Evolutionary conservation across 2,113 vertebrate genomes (phyloP).

Genomic region (Grammomys surdaster): DNA sequence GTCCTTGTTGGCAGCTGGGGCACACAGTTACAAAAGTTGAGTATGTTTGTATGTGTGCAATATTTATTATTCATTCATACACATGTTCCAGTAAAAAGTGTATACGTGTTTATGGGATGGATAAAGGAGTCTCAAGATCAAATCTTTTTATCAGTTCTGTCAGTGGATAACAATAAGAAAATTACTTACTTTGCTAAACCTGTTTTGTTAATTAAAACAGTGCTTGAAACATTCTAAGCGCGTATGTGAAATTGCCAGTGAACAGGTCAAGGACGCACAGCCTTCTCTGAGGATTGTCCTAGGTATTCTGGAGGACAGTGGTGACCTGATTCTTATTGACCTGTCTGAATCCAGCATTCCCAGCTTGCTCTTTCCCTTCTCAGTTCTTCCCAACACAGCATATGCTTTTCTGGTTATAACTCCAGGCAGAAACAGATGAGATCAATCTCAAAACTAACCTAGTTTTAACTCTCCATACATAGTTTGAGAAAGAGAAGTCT

Average conservation of each 20-base stretch:
- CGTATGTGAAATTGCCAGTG: background rate
- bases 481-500: slow-evolving; percentile 14
- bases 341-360: background rate
- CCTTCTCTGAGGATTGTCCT: background rate
- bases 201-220: slow-evolving; percentile 40
- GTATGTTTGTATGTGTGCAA: background rate
- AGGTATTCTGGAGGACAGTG: background rate
- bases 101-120: background rate
- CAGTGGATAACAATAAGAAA: slow-evolving; percentile 11
- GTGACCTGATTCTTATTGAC: background rate
- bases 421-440: background rate
- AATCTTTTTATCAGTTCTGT: background rate
- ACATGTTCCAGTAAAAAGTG: background rate
- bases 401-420: slow-evolving; percentile 1
- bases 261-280: background rate
- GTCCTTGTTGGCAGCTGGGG: background rate
- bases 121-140: background rate
- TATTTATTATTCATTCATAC: background rate
- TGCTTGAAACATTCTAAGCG: background rate
- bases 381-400: background rate
- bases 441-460: slow-evolving; percentile 19
- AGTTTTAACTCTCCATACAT: background rate
- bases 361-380: slow-evolving; percentile 36
- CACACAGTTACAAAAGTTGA: slow-evolving; percentile 9
- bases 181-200: background rate